A percentile compares a stretch with the other conserved stretches of the same genome.
These are phyloP conservation scores for Heliconius hortense DNA, from an alignment of 2,888 invertebrate genomes.

Conservation along the genomic window DNA sequence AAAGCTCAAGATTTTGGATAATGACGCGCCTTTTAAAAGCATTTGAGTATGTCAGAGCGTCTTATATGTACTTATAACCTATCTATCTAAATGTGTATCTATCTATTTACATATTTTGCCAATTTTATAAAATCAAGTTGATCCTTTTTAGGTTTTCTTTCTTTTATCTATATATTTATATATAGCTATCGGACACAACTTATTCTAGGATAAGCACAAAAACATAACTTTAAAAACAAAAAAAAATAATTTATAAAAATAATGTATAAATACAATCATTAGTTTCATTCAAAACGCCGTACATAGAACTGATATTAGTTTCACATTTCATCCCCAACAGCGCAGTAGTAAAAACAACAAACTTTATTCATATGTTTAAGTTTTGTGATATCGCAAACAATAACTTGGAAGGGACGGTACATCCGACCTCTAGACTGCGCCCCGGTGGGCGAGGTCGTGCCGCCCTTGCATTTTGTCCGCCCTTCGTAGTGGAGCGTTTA, in stretches of 20 bases:
- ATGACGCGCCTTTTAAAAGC: not conserved
- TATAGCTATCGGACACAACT: not conserved
- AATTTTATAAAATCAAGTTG: not conserved
- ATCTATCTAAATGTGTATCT: not conserved
- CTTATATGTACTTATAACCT: not conserved
- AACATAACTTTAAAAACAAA: too few relatives aligned
- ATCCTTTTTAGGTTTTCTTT: not conserved
- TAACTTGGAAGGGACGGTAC: conserved; percentile 57
- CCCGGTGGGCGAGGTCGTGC: conserved; percentile 68
- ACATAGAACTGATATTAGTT: not conserved
- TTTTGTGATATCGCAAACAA: conserved; percentile 39
- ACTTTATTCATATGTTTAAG: conserved; percentile 37
- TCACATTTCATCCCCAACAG: not conserved
- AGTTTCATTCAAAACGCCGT: not conserved
- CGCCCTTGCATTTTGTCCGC: conserved; percentile 74
- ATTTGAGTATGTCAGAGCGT: not conserved
- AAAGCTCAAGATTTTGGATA: conserved; percentile 9
- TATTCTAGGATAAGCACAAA: too few relatives aligned
- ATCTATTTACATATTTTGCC: not conserved
- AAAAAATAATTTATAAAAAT: too few relatives aligned
- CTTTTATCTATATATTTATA: not conserved
- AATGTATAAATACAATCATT: not conserved
- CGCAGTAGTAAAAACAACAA: conserved; percentile 14
- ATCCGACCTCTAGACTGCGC: conserved; percentile 78
- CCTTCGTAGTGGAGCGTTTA: conserved; percentile 51